phyloP scores from a whole-genome alignment of 2,113 vertebrate species.

The Dipodomys ordii region DNA sequence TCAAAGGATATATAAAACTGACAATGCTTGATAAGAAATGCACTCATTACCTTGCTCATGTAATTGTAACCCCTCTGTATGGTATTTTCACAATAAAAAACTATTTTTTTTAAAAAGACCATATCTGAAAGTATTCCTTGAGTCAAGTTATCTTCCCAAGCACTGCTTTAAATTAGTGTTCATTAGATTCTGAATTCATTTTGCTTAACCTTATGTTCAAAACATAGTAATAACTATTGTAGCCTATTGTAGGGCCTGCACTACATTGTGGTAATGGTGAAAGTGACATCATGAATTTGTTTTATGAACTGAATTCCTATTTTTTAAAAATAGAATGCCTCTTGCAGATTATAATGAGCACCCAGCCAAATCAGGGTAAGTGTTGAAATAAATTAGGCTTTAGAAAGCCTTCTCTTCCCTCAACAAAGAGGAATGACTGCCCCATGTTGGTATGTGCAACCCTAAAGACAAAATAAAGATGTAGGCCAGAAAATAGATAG shows the following conservation, averaged over 20 bases:
- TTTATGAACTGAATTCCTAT: conserved; percentile 9
- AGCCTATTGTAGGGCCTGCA: background rate
- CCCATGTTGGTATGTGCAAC: conserved; percentile 3
- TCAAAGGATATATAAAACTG: background rate
- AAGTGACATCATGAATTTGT: background rate
- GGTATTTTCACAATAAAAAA: too few relatives aligned
- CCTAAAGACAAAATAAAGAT: conserved; percentile 52
- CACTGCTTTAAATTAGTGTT: background rate
- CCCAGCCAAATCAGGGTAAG: conserved; percentile 33
- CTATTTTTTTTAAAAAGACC: too few relatives aligned
- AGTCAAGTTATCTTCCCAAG: background rate
- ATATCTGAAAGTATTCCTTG: background rate
- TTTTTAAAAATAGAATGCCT: background rate
- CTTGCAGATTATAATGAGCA: background rate
- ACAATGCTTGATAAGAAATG: too few relatives aligned
- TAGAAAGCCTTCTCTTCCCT: background rate
- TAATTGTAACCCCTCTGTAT: too few relatives aligned
- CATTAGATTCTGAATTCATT: background rate
- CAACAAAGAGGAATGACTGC: background rate
- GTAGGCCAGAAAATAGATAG: conserved; percentile 61
- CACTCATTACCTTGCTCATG: too few relatives aligned
- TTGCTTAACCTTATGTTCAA: background rate
- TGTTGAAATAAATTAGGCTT: conserved; percentile 47
- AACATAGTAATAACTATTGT: background rate
- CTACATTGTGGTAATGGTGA: background rate